Base-by-base conservation (phyloP, 2,888 invertebrate species). In the Neuroscelio doddi region DNA sequence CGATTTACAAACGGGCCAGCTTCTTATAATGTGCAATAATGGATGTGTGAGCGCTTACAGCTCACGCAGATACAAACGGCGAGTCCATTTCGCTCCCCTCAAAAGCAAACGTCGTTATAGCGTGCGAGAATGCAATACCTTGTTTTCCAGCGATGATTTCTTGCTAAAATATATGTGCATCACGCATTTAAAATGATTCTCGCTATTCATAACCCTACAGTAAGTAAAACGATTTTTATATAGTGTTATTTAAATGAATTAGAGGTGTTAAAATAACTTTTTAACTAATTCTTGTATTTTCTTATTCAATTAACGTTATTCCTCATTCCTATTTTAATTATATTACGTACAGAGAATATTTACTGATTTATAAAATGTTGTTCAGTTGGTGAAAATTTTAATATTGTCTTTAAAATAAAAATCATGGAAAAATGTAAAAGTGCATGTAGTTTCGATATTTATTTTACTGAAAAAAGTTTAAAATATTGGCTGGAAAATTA, bases 101-200 rank as follows among this genome's bases (percentile, higher is more conserved):
- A 51, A 39, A 45, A 65, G 52, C 38, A 59, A 55, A 65, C 71
- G 73, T 73, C 68, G 72, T 75, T 75, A 73, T 74, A 74, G 71
- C 76, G 74, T 76, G 76, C 73, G 73, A 75, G 76, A 77, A 77
- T 76, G 75, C 76, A 69, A 68, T 64, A 70, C 66, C 73, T 76
- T 73, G 74, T 74, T 74, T 61, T 61, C 59, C 56, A 36, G 41
- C 51, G 64, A 59, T 65, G 59, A 59, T 65, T 65, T 59, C 58
- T 53, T 59, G 55, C 55, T 55, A 39, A 64, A 49, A 41, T 64
- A 39, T 58, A 57, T 57, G 52, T 51, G 50, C 62, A 55, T 62
- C 50, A 63, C 30, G 46, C 51, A 38, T 32, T n/a, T 24, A 10
- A 47, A 50, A 50, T 39, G 44, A 49, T 44, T 57, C 57, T 14